A percentile compares a stretch with the other conserved stretches of the same genome.
These are phyloP conservation scores for Polia nebulosa DNA, from an alignment of 2,888 invertebrate genomes.

Conservation along the genomic window DNA sequence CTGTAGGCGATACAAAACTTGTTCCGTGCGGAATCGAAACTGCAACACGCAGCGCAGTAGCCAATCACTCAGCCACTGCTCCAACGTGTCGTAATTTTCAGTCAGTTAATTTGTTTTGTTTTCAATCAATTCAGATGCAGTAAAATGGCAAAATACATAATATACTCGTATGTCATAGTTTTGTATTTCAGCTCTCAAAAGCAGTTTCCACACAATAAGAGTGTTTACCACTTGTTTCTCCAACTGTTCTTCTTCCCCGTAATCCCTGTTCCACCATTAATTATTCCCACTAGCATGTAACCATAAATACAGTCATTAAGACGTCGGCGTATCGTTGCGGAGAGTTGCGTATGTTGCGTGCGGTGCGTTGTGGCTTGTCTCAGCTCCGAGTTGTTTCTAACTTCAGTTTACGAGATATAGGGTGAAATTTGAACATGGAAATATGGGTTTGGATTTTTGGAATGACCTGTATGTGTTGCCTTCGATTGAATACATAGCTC, in stretches of 20 bases:
- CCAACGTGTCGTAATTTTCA: too few species aligned
- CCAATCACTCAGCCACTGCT: too few species aligned
- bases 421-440: background rate
- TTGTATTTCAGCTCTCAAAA: background rate
- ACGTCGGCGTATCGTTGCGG: conserved; percentile 52
- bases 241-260: conserved; percentile 4
- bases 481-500: background rate
- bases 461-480: background rate
- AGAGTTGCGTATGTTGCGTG: conserved; percentile 49
- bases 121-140: background rate
- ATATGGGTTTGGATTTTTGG: conserved; percentile 5
- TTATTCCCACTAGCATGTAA: conserved; percentile 43
- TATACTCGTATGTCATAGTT: background rate
- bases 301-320: conserved; percentile 70
- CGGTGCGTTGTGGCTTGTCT: conserved; percentile 24
- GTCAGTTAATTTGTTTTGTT: too few species aligned
- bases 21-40: too few species aligned
- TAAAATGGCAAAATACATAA: too few species aligned
- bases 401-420: conserved; percentile 2
- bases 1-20: too few species aligned
- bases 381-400: conserved; percentile 2
- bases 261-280: conserved; percentile 34
- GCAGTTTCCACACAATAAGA: background rate
- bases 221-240: conserved; percentile 4
- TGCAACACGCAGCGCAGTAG: too few species aligned